phyloP scores from a whole-genome alignment of 2,888 invertebrate species.

The Ichneumoninae sp. region DNA sequence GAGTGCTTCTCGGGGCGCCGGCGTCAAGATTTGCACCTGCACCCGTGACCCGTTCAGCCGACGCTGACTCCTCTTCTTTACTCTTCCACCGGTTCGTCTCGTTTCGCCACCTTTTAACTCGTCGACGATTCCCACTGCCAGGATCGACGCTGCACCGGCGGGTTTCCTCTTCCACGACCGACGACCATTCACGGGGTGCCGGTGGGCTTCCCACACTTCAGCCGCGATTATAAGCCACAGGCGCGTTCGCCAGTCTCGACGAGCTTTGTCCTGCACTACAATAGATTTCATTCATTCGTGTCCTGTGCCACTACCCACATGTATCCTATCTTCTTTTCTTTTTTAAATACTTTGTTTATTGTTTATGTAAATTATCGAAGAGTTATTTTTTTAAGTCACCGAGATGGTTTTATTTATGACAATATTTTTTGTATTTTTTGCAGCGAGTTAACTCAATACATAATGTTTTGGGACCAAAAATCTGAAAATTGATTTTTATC shows the following conservation, averaged over 20 bases:
- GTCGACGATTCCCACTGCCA: conserved; percentile 15
- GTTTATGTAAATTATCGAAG: too few relatives aligned
- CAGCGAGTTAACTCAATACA: not conserved
- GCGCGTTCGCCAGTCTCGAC: not conserved
- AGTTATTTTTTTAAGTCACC: too few relatives aligned
- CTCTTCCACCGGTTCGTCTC: conserved; percentile 30
- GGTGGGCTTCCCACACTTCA: conserved; percentile 1
- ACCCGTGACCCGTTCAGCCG: conserved; percentile 59
- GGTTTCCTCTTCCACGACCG: conserved; percentile 10
- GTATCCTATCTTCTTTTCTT: too few relatives aligned
- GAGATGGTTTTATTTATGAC: too few relatives aligned
- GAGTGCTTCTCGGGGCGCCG: conserved; percentile 72
- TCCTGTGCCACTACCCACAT: too few relatives aligned
- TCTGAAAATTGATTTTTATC: not conserved
- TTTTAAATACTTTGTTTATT: too few relatives aligned
- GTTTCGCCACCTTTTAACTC: conserved; percentile 21
- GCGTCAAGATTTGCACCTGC: conserved; percentile 78
- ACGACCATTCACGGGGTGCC: conserved; percentile 24
- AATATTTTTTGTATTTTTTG: too few relatives aligned
- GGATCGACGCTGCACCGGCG: conserved; percentile 20
- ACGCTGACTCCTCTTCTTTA: conserved; percentile 50
- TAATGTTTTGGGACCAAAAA: not conserved
- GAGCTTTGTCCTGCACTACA: not conserved
- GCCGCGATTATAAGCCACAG: conserved; percentile 2
- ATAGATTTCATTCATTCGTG: too few relatives aligned